Evolutionary conservation across 2,888 invertebrate genomes (phyloP), one percentile per base, ranked within the genome.

Genomic region (Rhimphoctona megacephalus): DNA sequence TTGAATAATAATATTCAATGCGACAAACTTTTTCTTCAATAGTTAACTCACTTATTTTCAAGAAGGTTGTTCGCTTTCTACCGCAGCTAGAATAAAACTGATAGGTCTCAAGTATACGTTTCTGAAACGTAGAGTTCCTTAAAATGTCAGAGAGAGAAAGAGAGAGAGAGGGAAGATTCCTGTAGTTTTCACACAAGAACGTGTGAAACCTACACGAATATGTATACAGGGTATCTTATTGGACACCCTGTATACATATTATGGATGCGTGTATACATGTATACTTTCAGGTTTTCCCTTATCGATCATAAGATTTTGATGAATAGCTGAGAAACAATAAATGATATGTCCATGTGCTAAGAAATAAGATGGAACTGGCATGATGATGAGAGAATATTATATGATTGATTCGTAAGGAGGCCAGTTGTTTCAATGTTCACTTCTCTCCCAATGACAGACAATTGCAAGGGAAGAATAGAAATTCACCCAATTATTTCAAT

Each of bases 401-500:
- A n/a, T 49, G 81, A 81, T 86, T 57, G 77, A 86, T 61, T 67
- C 49, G 76, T 30, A 36, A 46, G 33, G 33, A 66, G 83, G 66
- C 52, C 76, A 54, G 76, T 83, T 80, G 72, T 76, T 83, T 67
- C 67, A 57, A 77, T 66, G 79, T 70, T 39, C 64, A 22, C 49
- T 57, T 8, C 36, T 46, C 33, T 61, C 22, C 19, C 46, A 25
- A 4, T 14, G 72, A 25, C 46, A 25, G 74, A 72, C 49, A 36
- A 25, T 67, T 54, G 30, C 61, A 30, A 30, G 33, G 70, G 19
- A 25, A 70, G 64, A 25, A 69, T 66, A 81, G 72, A 80, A 86
- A 83, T 83, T 70, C 39, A 74, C 74, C 76, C 54, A 85, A 85
- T 80, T 80, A 85, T 85, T 83, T 79, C 69, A 79, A 82, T 33